These are phyloP conservation scores for Sarcophaga caerulescens DNA, from an alignment of 2,888 invertebrate species.

Conservation along the genomic window DNA sequence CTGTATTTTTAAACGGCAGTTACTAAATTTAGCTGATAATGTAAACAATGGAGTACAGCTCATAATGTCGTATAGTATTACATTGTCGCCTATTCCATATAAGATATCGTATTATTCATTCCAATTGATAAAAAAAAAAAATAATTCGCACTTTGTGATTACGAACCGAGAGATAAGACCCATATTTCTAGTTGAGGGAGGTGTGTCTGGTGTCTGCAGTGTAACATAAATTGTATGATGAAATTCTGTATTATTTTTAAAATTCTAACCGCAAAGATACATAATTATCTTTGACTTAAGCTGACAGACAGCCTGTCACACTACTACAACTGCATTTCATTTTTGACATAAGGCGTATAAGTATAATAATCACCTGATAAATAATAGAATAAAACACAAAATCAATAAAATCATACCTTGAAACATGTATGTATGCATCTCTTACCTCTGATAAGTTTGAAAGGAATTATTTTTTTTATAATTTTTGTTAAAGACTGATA, in stretches of 20 bases:
- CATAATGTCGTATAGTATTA: background rate
- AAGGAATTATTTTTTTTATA: too few species aligned
- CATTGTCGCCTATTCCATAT: background rate
- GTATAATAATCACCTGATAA: background rate
- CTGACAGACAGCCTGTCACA: background rate
- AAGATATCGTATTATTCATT: background rate
- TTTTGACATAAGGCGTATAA: too few species aligned
- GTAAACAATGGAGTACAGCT: background rate
- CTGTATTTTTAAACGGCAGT: background rate
- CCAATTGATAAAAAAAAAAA: constrained; percentile 34
- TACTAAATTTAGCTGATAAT: too few species aligned
- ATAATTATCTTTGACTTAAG: background rate
- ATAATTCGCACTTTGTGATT: constrained; percentile 25
- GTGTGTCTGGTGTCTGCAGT: constrained; percentile 29
- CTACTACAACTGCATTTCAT: background rate
- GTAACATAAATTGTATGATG: constrained; percentile 35
- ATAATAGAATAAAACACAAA: too few species aligned
- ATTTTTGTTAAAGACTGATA: background rate
- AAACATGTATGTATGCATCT: too few species aligned
- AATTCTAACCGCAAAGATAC: background rate
- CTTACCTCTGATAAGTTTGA: too few species aligned
- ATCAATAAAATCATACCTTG: too few species aligned
- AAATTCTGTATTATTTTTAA: constrained; percentile 26
- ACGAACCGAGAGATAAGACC: constrained; percentile 16
- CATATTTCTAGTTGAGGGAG: constrained; percentile 25